These are phyloP conservation scores for Neoniphon sammara DNA, from an alignment of 2,797 vertebrate genomes.

Conservation along the genomic window DNA sequence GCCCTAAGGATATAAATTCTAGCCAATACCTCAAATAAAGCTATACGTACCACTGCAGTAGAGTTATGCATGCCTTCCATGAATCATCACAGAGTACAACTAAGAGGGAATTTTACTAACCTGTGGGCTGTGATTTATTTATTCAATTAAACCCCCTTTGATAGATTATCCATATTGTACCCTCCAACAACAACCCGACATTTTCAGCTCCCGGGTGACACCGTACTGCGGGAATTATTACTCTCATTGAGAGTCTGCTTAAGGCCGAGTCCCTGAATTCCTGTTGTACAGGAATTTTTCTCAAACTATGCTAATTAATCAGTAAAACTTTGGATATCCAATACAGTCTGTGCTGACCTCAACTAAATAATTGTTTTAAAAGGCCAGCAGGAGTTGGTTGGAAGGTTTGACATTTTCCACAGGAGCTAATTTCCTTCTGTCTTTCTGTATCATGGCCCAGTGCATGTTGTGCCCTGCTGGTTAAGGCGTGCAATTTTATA, in stretches of 20 bases:
- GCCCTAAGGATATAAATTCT: slow-evolving; percentile 45
- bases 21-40: slow-evolving; percentile 46
- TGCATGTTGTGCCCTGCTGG: slow-evolving; percentile 19
- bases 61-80: slow-evolving; percentile 52
- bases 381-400: slow-evolving; percentile 49
- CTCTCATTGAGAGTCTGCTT: slow-evolving; percentile 13
- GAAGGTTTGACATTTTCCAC: slow-evolving; percentile 64
- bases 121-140: slow-evolving; percentile 69
- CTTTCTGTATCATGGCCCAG: slow-evolving; percentile 35
- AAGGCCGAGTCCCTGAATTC: not conserved
- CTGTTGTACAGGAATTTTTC: not conserved
- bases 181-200: slow-evolving; percentile 23
- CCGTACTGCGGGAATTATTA: slow-evolving; percentile 25
- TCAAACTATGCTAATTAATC: slow-evolving; percentile 14
- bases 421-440: slow-evolving; percentile 48
- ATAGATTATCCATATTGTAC: slow-evolving; percentile 55
- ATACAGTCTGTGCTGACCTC: slow-evolving; percentile 39
- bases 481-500: slow-evolving; percentile 28
- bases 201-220: slow-evolving; percentile 24
- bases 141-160: slow-evolving; percentile 66
- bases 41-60: slow-evolving; percentile 40
- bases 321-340: slow-evolving; percentile 16
- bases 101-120: slow-evolving; percentile 58
- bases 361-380: slow-evolving; percentile 50
- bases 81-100: slow-evolving; percentile 61